Evolutionary conservation across 35 echinoderm and acorn worm species (phyloP), one percentile per base, ranked within the genome.

Genomic region (Heliocidaris erythrogramma): DNA sequence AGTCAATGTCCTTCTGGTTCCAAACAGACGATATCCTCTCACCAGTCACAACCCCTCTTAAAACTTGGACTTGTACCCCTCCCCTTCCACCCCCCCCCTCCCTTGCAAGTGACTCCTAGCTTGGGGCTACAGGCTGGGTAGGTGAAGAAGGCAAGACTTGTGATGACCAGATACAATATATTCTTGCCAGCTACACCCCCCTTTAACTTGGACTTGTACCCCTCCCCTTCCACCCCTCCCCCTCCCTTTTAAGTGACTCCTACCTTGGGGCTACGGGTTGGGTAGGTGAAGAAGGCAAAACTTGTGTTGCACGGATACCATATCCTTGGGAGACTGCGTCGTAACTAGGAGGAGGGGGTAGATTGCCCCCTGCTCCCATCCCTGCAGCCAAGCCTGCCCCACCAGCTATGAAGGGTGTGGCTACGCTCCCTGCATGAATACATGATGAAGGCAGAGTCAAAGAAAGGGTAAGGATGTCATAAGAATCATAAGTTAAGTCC

Each of bases 341-440:
- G 47, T 96, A 96, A 27, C 90, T 92, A 49, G 95, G 93, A 30
- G 95, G 95, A 69, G 95, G 95, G 10, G 95, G 95, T 16, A 93
- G 30, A 50, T 30, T 49, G 13, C n/a, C 86, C 14, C 61, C 95
- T 89, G 52, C n/a, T n/a, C 52, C 93, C 42, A 35, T 49, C 47
- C 52, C 92, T 93, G 85, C 85, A 9, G 85, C 92, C 59, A 87
- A n/a, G 31, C 90, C 88, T 13, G 85, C 95, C 24, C 60, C 95
- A 31, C 48, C 93, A 27, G 85, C 85, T 13, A 17, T 27, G 2
- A 91, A 4, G 10, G 49, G 85, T 93, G 85, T 49, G 9, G 53
- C 86, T 49, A 59, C n/a, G 30, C 48, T 56, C 24, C 85, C 71
- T 56, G 85, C 27, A 49, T 32, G 86, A 88, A 88, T 31, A 24